These are phyloP conservation scores for Nomada ferruginata DNA, from an alignment of 2,888 invertebrate species.

Conservation along the genomic window DNA sequence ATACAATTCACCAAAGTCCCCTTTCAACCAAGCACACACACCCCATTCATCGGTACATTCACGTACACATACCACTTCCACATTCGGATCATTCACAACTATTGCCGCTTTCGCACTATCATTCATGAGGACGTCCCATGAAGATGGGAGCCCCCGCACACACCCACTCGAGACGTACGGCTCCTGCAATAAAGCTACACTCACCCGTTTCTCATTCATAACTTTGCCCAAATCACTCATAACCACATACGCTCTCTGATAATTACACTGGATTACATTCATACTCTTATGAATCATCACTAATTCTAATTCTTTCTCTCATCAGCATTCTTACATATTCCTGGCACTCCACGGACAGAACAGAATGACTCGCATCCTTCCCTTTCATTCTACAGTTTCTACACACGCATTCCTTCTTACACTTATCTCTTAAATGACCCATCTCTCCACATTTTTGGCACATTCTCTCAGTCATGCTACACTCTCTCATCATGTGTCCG, in stretches of 20 bases:
- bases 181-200: slow-evolving; percentile 21
- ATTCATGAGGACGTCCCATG: neutral
- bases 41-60: neutral
- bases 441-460: neutral
- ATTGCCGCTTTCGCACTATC: neutral
- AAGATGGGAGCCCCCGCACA: too few species aligned
- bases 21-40: neutral
- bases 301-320: neutral
- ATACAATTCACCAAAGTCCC: neutral
- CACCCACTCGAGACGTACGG: neutral
- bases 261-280: slow-evolving; percentile 5
- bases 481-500: slow-evolving; percentile 18
- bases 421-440: too few species aligned
- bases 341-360: neutral
- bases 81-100: slow-evolving; percentile 28
- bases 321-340: neutral
- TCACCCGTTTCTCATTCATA: neutral
- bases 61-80: neutral
- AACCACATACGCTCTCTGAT: slow-evolving; percentile 12
- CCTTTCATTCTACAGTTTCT: neutral
- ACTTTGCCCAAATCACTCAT: slow-evolving; percentile 7
- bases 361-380: neutral
- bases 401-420: neutral
- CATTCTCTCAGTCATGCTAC: neutral
- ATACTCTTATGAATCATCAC: neutral